Evolutionary conservation across 2,113 vertebrate genomes (phyloP).

Genomic region (Tricholaema leucomelas): DNA sequence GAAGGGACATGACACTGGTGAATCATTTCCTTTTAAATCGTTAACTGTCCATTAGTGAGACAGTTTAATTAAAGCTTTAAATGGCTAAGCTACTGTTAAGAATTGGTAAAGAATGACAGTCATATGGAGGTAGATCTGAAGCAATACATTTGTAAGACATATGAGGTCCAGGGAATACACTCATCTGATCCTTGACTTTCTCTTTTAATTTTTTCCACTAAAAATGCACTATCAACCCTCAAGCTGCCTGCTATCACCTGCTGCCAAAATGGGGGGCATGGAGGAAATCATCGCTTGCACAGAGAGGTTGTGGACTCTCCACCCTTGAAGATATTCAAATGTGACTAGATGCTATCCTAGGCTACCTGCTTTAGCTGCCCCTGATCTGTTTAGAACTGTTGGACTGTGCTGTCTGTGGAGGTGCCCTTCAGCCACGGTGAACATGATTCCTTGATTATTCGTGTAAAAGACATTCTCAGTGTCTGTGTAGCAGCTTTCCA

Average conservation of each 20-base stretch:
- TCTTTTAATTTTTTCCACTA: not conserved
- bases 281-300: not conserved
- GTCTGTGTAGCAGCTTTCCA: not conserved
- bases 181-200: not conserved
- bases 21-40: conserved; percentile 59
- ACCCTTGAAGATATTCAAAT: not conserved
- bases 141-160: not conserved
- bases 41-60: conserved; percentile 50
- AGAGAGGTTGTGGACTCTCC: not conserved
- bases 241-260: not conserved
- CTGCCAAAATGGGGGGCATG: not conserved
- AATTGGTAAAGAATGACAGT: not conserved
- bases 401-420: not conserved
- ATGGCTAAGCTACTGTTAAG: conserved; percentile 1
- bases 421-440: not conserved
- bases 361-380: not conserved
- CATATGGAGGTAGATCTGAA: not conserved
- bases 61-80: conserved; percentile 58
- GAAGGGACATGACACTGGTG: conserved; percentile 22
- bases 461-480: not conserved
- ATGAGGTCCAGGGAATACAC: not conserved
- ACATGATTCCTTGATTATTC: not conserved
- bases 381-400: not conserved
- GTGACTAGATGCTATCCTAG: not conserved
- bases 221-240: not conserved